phyloP scores from a whole-genome alignment of 92 coral and sea anemone genomes.

The Zoanthus solanderi region DNA sequence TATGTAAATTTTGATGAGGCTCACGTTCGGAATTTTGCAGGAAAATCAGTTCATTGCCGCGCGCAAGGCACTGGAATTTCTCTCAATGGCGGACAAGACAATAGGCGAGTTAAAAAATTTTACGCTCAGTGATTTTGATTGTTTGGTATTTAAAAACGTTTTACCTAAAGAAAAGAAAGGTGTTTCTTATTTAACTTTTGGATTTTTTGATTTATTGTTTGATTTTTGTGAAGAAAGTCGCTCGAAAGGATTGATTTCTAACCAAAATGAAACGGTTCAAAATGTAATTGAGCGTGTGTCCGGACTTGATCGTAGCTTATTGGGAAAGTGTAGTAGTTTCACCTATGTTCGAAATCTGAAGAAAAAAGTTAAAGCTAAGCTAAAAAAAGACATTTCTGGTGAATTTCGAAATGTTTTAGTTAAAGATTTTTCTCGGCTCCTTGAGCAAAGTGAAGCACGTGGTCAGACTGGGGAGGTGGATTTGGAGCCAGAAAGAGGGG shows the following conservation, averaged over 20 bases:
- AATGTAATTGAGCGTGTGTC: constrained; percentile 13
- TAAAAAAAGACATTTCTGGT: constrained; percentile 4
- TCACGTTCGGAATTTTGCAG: neutral
- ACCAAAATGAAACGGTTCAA: neutral
- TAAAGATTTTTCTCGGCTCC: constrained; percentile 9
- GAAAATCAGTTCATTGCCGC: constrained; percentile 23
- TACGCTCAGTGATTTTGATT: constrained; percentile 3
- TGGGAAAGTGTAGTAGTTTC: constrained; percentile 24
- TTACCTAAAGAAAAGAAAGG: neutral
- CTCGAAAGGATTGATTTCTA: neutral
- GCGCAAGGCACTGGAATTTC: neutral
- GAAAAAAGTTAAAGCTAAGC: constrained; percentile 5
- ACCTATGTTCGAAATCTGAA: constrained; percentile 7
- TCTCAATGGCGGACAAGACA: constrained; percentile 25
- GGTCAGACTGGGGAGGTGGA: neutral
- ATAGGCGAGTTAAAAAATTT: constrained; percentile 5
- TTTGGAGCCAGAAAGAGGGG: neutral
- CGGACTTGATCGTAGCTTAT: neutral
- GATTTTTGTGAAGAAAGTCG: constrained; percentile 17
- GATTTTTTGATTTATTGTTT: neutral
- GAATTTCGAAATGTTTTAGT: constrained; percentile 4
- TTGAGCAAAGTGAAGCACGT: neutral
- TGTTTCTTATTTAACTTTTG: neutral
- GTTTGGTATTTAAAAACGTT: constrained; percentile 20
- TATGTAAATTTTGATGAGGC: constrained; percentile 1